phyloP scores from a whole-genome alignment of 2,113 vertebrate genomes.

The Pipa parva region DNA sequence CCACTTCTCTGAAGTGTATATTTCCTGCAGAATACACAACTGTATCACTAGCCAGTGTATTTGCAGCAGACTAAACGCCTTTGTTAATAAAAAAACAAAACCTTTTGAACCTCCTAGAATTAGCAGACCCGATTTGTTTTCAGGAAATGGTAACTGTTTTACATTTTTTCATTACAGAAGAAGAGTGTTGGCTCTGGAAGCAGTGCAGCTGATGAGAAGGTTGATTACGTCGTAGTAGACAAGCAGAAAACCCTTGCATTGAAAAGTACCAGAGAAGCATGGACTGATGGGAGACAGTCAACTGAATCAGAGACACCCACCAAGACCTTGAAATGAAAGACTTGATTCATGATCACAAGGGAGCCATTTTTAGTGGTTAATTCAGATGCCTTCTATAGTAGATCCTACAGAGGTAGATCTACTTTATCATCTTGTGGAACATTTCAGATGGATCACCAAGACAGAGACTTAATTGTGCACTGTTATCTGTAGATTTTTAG shows the following conservation, averaged over 20 bases:
- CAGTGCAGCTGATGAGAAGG: constrained; percentile 87
- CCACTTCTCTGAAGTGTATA: too few relatives aligned
- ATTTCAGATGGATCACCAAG: constrained; percentile 38
- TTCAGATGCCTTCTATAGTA: constrained; percentile 12
- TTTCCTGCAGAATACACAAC: too few relatives aligned
- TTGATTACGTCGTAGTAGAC: constrained; percentile 96
- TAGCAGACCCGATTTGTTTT: too few relatives aligned
- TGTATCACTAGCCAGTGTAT: too few relatives aligned
- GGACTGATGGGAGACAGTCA: constrained; percentile 92
- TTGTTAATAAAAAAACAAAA: too few relatives aligned
- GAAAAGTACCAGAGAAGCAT: constrained; percentile 91
- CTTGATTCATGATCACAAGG: constrained; percentile 2
- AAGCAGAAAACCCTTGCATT: constrained; percentile 92
- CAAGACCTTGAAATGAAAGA: constrained; percentile 86
- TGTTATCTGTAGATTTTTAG: constrained; percentile 52
- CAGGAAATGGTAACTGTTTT: too few relatives aligned
- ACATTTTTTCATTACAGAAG: constrained; percentile 60
- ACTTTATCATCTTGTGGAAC: constrained; percentile 43
- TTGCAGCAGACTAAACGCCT: too few relatives aligned
- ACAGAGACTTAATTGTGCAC: constrained; percentile 51
- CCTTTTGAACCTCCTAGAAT: too few relatives aligned
- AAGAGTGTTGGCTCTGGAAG: constrained; percentile 86
- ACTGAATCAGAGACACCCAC: constrained; percentile 84
- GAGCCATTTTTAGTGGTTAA: constrained; percentile 20
- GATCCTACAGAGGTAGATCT: constrained; percentile 9